Evolutionary conservation across 2,888 invertebrate species (phyloP).

Genomic region (Lycocerus yunnanus): DNA sequence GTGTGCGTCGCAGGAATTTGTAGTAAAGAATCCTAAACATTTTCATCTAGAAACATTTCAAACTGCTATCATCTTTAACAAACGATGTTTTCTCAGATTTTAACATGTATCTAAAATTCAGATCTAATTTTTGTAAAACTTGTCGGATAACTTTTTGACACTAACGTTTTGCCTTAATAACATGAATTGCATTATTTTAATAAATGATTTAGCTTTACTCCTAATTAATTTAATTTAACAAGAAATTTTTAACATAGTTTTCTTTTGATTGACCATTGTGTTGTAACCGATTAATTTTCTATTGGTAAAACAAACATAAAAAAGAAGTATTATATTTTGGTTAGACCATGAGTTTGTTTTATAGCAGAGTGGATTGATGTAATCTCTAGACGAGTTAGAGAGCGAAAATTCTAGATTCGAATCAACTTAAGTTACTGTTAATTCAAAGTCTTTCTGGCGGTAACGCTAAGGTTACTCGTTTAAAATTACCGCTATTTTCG

Average conservation of each 20-base stretch:
- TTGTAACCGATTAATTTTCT: background rate
- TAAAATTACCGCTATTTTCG: too few relatives aligned
- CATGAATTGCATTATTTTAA: background rate
- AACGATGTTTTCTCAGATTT: constrained; percentile 13
- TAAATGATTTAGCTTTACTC: background rate
- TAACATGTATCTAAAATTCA: constrained; percentile 5
- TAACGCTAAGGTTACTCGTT: too few relatives aligned
- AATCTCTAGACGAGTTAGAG: too few relatives aligned
- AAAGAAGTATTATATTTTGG: background rate
- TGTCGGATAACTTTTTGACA: background rate
- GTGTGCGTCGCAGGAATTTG: constrained; percentile 24
- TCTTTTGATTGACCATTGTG: background rate
- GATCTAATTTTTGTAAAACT: constrained; percentile 6
- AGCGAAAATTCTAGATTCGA: too few relatives aligned
- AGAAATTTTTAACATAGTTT: background rate
- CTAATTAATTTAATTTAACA: background rate
- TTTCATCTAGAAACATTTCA: constrained; percentile 20
- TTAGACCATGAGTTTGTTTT: too few relatives aligned
- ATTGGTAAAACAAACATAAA: background rate
- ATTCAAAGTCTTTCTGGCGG: too few relatives aligned
- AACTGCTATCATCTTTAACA: constrained; percentile 11
- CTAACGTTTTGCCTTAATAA: background rate
- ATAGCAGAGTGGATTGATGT: too few relatives aligned
- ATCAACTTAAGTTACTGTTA: too few relatives aligned
- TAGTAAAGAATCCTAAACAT: constrained; percentile 21